A percentile compares a stretch with the other conserved stretches of the same genome.
These are phyloP conservation scores for Micromys minutus DNA, from an alignment of 2,113 vertebrate species.

Conservation along the genomic window DNA sequence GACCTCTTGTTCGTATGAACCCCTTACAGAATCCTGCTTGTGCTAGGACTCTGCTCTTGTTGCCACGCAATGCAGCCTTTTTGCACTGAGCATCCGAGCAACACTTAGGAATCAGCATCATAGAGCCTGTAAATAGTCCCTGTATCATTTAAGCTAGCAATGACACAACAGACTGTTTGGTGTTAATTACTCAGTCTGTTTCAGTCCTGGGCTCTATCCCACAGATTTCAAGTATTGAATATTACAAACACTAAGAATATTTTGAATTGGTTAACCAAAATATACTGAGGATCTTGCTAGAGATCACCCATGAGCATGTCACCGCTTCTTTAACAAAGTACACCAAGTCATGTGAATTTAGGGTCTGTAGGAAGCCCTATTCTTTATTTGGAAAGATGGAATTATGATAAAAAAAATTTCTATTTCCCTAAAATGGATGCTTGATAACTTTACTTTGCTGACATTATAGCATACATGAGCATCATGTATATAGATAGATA, in stretches of 20 bases:
- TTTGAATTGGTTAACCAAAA: neutral
- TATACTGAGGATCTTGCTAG: fast-evolving
- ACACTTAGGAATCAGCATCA: neutral
- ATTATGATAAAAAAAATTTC: neutral
- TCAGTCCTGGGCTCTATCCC: neutral
- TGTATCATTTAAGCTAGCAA: neutral
- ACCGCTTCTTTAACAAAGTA: neutral
- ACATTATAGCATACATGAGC: neutral
- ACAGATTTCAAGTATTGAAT: neutral
- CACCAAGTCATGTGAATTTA: neutral
- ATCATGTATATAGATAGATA: neutral
- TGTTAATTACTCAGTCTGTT: neutral
- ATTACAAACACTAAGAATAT: neutral
- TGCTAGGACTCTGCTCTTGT: neutral
- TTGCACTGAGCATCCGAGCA: neutral
- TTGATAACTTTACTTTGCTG: slow-evolving; percentile 21
- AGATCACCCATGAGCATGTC: neutral
- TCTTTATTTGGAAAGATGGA: neutral
- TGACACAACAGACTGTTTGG: neutral
- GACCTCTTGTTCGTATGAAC: neutral
- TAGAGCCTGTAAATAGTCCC: neutral
- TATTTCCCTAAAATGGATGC: neutral
- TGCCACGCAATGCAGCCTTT: neutral
- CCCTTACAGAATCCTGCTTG: fast-evolving
- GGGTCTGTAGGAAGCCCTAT: neutral